A percentile compares a stretch with the other conserved stretches of the same genome.
phyloP scores from a whole-genome alignment of 2,888 invertebrate genomes.

The Acrobasis consociella region DNA sequence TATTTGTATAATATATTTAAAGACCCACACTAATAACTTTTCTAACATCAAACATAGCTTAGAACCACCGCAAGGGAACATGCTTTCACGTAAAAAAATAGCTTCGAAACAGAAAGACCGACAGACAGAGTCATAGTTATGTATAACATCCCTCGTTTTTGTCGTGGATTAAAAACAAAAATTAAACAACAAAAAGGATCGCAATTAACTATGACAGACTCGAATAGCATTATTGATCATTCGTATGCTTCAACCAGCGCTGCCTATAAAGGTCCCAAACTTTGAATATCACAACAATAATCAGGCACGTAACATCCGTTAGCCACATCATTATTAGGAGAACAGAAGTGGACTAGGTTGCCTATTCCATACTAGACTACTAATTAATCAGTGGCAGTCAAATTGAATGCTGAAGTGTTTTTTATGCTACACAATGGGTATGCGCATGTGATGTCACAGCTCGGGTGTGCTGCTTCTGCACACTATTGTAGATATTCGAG shows the following conservation, averaged over 20 bases:
- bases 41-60: no score
- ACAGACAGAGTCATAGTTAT: no score
- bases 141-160: no score
- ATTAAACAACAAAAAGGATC: not conserved
- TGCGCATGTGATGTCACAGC: not conserved
- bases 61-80: no score
- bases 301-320: not conserved
- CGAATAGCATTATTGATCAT: not conserved
- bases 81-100: no score
- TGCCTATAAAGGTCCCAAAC: not conserved
- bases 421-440: not conserved
- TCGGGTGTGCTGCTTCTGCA: not conserved
- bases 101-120: no score
- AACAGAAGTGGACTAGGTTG: not conserved
- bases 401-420: slow-evolving; percentile 6
- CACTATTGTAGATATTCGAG: not conserved
- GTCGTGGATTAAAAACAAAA: no score
- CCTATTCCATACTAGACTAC: slow-evolving; percentile 6
- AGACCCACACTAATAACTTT: no score
- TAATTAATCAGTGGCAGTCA: not conserved
- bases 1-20: no score
- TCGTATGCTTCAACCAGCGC: not conserved
- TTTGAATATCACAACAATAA: slow-evolving; percentile 5
- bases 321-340: slow-evolving; percentile 1
- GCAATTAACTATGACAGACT: not conserved